These are phyloP conservation scores for Thamnophis sirtalis DNA, from an alignment of 2,113 vertebrate genomes.

Conservation along the genomic window DNA sequence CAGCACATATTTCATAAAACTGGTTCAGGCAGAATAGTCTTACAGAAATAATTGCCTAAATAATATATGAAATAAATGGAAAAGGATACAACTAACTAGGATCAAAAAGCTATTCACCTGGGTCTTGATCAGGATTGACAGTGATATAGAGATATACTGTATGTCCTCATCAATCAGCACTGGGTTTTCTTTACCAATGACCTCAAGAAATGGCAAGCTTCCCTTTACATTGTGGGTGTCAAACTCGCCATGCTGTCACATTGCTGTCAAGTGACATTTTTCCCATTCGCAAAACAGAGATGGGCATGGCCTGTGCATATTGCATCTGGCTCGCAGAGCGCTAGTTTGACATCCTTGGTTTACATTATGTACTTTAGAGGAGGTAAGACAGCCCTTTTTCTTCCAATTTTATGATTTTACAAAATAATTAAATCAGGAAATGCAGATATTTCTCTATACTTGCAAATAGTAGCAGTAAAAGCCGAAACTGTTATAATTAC, in stretches of 20 bases:
- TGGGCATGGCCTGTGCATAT: too few species aligned
- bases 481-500: neutral
- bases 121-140: neutral
- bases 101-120: neutral
- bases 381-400: neutral
- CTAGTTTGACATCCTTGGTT: too few species aligned
- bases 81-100: neutral
- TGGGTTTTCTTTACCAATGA: neutral
- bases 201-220: neutral
- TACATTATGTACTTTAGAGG: neutral
- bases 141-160: neutral
- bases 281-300: too few species aligned
- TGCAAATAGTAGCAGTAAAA: neutral
- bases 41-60: neutral
- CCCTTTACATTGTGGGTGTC: neutral
- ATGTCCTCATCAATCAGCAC: neutral
- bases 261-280: too few species aligned
- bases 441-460: neutral
- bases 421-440: neutral
- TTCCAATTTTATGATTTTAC: neutral
- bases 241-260: too few species aligned
- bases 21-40: neutral
- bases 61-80: neutral
- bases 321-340: accelerated
- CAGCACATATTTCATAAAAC: neutral